A percentile compares a stretch with the other conserved stretches of the same genome.
Evolutionary conservation across 2,888 invertebrate species (phyloP).

Genomic region (Cerceris rybyensis): DNA sequence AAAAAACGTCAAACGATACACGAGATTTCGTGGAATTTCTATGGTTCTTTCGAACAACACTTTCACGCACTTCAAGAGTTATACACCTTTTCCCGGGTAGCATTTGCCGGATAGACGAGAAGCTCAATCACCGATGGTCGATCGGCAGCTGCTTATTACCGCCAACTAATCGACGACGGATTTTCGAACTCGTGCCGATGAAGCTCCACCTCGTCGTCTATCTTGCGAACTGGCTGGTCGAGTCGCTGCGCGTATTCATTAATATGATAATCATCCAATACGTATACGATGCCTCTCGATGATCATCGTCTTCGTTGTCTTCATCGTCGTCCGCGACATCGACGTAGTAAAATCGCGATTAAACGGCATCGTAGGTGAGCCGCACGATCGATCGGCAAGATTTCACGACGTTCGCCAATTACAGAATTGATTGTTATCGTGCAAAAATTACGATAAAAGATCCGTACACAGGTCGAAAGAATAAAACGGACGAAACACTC

Average conservation of each 20-base stretch:
- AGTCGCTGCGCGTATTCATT: conserved; percentile 66
- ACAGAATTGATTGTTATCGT: neutral
- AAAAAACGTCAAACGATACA: conserved; percentile 11
- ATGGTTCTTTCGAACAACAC: conserved; percentile 30
- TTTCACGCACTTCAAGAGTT: conserved; percentile 20
- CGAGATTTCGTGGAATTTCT: conserved; percentile 3
- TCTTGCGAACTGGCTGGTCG: conserved; percentile 58
- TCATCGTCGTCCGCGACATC: conserved; percentile 34
- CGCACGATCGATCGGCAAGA: conserved; percentile 17
- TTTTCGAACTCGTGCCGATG: conserved; percentile 22
- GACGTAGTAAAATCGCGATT: conserved; percentile 33
- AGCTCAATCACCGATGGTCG: neutral
- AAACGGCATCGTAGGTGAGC: conserved; percentile 60
- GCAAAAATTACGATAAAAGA: neutral
- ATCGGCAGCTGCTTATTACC: neutral
- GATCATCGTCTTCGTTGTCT: conserved; percentile 47
- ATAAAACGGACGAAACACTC: neutral
- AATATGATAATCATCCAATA: conserved; percentile 75
- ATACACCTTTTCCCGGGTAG: neutral
- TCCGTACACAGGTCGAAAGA: neutral
- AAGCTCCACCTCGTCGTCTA: conserved; percentile 59
- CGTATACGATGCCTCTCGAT: conserved; percentile 63
- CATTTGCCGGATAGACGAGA: neutral
- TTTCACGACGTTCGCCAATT: neutral
- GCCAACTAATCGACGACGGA: conserved; percentile 6